These are phyloP conservation scores for Tetheella fluctuosa DNA, from an alignment of 2,888 invertebrate species.

Conservation along the genomic window DNA sequence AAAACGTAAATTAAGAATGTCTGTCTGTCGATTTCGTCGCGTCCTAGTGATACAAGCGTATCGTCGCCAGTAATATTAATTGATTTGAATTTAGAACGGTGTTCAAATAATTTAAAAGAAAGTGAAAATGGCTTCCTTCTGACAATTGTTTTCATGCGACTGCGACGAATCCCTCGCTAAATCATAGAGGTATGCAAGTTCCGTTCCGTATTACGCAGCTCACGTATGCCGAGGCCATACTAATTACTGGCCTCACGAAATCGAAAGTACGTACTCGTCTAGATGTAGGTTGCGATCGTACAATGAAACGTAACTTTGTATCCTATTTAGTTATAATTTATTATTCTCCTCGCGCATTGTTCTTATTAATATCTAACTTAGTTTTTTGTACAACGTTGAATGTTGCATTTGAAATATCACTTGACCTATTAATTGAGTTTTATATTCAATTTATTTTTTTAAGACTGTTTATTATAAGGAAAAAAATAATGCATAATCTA, in stretches of 20 bases:
- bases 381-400: constrained; percentile 15
- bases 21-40: constrained; percentile 35
- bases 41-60: constrained; percentile 49
- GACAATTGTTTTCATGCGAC: constrained; percentile 35
- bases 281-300: constrained; percentile 64
- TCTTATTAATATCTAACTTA: constrained; percentile 26
- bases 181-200: constrained; percentile 51
- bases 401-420: constrained; percentile 35
- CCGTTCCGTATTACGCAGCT: constrained; percentile 73
- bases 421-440: constrained; percentile 29
- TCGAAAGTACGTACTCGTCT: constrained; percentile 73
- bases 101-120: constrained; percentile 74
- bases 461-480: constrained; percentile 11
- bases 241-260: constrained; percentile 80
- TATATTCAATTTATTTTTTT: constrained; percentile 19
- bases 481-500: no score
- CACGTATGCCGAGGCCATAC: constrained; percentile 78
- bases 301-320: constrained; percentile 58
- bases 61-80: constrained; percentile 59
- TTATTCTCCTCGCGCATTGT: constrained; percentile 30
- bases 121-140: constrained; percentile 72
- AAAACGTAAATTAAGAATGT: background rate
- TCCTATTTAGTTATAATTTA: constrained; percentile 43
- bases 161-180: constrained; percentile 47
- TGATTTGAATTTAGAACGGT: constrained; percentile 61